phyloP scores from a whole-genome alignment of 1,140 invertebrate genomes.

The Augochlora pura region DNA sequence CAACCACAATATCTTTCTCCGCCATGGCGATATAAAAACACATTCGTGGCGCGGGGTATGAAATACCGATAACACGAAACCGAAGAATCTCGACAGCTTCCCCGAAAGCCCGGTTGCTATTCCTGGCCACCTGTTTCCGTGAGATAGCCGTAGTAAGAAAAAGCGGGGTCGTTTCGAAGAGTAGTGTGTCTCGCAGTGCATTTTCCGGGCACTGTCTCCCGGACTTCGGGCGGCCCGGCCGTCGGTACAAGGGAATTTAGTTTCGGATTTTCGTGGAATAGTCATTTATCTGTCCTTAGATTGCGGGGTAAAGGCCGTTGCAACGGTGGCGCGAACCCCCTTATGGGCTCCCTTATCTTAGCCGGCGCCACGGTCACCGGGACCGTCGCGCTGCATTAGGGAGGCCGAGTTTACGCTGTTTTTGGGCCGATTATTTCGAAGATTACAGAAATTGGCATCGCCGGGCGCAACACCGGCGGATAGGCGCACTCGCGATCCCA shows the following conservation, averaged over 20 bases:
- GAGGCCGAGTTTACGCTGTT: slow-evolving; percentile 12
- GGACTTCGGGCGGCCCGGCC: neutral
- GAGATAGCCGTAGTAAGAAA: slow-evolving; percentile 6
- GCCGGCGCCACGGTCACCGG: slow-evolving; percentile 1
- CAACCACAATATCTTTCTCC: too few relatives aligned
- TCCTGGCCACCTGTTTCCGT: slow-evolving; percentile 5
- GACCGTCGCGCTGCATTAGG: slow-evolving; percentile 7
- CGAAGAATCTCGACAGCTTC: neutral
- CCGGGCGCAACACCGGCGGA: neutral
- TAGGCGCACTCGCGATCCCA: neutral
- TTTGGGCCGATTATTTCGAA: slow-evolving; percentile 4
- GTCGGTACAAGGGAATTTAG: neutral
- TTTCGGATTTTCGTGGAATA: slow-evolving; percentile 16
- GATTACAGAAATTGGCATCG: slow-evolving; percentile 34
- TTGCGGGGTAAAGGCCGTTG: neutral
- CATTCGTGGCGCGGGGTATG: too few relatives aligned
- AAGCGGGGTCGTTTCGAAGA: neutral
- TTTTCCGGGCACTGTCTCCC: neutral
- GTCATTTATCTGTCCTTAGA: slow-evolving; percentile 24
- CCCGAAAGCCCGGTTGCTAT: neutral
- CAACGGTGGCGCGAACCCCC: slow-evolving; percentile 3
- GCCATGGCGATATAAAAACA: too few relatives aligned
- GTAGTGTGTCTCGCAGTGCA: neutral
- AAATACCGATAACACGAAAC: too few relatives aligned
- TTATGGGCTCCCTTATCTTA: slow-evolving; percentile 23